Base-by-base conservation (phyloP, 2,113 vertebrate genomes). In the Pogona vitticeps region DNA sequence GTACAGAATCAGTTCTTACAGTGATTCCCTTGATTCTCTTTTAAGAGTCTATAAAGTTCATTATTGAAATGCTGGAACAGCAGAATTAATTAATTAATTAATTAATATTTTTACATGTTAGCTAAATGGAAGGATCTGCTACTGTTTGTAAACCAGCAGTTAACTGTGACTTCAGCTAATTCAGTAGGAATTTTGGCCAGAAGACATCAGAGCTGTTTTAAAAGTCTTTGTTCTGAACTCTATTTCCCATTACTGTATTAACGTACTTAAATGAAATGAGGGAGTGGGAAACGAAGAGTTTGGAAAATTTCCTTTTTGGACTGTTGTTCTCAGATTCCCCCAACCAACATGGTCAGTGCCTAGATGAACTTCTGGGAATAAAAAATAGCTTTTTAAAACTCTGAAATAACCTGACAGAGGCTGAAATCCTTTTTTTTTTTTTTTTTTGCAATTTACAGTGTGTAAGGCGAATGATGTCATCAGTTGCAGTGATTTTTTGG, bases 1-100 rank as follows among this genome's bases (percentile, higher is more conserved):
- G 13, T 81, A 12, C 2, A 59, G 1, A 67, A 40, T 80, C 15
- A 86, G 6, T 89, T 71, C 90, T 87, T 80, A 82, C 14, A 73
- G 75, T 78, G 31, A 28, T 76, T 82, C 10, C 38, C 8, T 21
- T 76, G 61, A 31, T 81, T 67, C 52, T 67, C 72, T 88, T 85
- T 76, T 73, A 13, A 61, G 15, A 36, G 42, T 13, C 21, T 52
- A 56, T 73, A 75, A 84, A 52, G 12, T 65, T 21, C 7, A 61
- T 58, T 42, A n/a, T 2, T 67, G 58, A 33, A 80, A 46, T 72
- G 26, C 28, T 88, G 59, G 15, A 72, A 12, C 58, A 1, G 20
- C 23, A 23, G 17, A 56, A 18, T 78, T 42, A 71, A n/a, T 84
- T 31, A 82, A 71, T 31, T 61, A 76, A 33, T 42, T n/a, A 42